Base-by-base conservation (phyloP, 2,113 vertebrate genomes). In the Turnix velox region DNA sequence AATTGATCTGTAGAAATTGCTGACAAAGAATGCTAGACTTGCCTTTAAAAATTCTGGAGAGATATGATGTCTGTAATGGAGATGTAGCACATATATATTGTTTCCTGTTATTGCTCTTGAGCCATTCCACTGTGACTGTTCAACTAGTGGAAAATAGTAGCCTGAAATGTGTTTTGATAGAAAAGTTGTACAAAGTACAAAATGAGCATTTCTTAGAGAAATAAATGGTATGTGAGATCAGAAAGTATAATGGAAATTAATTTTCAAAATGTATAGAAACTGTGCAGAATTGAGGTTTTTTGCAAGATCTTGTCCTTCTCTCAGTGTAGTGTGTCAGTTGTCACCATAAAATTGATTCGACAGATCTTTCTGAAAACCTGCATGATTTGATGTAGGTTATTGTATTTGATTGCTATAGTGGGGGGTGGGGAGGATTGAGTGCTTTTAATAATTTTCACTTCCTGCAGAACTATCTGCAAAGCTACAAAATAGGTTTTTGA, bases 371-470 rank as follows among this genome's bases (percentile, higher is more conserved):
- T 88, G 88, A 74, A 84, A 80, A 74, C 24, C 81, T 66, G 45
- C 39, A 27, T 28, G 69, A 43, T 24, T 18, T 8, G 4, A 4
- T 58, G 49, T 31, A 49, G 31, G 25, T 71, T 81, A 7, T 14
- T 91, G 0, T 43, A 6, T 68, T 91, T 84, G 40, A 35, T 85
- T 43, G 5, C 63, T 71, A 6, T 4, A 33, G 31, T 12, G 73
- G 27, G 18, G 31, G 16, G 4, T 10, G 6, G 28, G 10, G 14
- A 0, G 0, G 22, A 68, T 81, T 51, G 5, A 48, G 28, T 20
- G 25, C 66, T 92, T 90, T 78, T 76, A 75, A 8, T 48, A 2
- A 52, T 75, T 48, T 90, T 88, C 15, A 11, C 72, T 84, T 92
- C 80, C 49, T 87, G 33, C 57, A 72, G 86, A 42, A 40, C 27